phyloP scores from a whole-genome alignment of 2,888 invertebrate genomes.

The Andrena dorsata region DNA sequence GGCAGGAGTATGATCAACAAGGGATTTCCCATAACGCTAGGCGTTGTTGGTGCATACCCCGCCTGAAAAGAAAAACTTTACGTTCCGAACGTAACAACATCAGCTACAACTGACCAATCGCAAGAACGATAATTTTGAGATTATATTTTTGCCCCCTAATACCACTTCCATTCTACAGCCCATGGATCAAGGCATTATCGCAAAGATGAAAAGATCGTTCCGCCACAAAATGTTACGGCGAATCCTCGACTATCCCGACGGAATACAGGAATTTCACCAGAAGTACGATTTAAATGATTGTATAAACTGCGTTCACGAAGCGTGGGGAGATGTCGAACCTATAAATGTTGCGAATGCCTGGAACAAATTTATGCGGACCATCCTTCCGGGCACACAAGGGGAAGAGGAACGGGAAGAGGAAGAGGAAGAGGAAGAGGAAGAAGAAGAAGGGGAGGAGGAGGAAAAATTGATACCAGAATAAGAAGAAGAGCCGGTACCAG shows the following conservation, averaged over 20 bases:
- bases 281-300: not conserved
- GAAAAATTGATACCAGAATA: too few species aligned
- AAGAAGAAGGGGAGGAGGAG: too few species aligned
- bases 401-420: too few species aligned
- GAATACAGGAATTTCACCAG: not conserved
- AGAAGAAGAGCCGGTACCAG: too few species aligned
- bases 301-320: not conserved
- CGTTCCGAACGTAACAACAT: too few species aligned
- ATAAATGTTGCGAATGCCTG: not conserved
- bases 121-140: not conserved
- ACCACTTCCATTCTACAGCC: not conserved
- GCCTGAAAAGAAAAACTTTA: too few species aligned
- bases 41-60: too few species aligned
- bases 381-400: not conserved
- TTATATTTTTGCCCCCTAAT: not conserved
- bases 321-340: not conserved
- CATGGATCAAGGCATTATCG: not conserved
- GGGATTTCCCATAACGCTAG: too few species aligned
- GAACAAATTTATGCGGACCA: not conserved
- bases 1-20: too few species aligned
- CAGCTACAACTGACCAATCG: not conserved
- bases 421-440: too few species aligned
- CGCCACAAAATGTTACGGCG: not conserved
- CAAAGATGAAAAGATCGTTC: not conserved
- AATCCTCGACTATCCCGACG: not conserved